Conservation (phyloP, 2,797 vertebrate species). For the Aplochiton taeniatus region DNA sequence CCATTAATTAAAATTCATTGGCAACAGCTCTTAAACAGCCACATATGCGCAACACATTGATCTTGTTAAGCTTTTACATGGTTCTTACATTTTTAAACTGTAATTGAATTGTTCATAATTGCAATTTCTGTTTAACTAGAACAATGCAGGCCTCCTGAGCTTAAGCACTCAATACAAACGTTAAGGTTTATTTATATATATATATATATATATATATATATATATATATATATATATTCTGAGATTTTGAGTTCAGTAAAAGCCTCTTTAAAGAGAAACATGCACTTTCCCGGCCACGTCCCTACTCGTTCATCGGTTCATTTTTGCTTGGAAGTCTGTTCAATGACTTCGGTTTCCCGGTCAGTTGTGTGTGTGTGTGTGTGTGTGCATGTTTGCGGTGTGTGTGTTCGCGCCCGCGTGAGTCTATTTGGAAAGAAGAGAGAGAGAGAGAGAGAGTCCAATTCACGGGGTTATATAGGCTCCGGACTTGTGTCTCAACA, state of each 20-base stretch:
- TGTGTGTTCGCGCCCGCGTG: not conserved
- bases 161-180: too few species aligned
- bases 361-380: not conserved
- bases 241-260: too few species aligned
- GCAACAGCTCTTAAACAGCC: conserved; percentile 50
- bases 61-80: conserved; percentile 54
- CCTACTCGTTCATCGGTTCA: not conserved
- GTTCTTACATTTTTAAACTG: conserved; percentile 35
- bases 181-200: too few species aligned
- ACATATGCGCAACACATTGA: conserved; percentile 68
- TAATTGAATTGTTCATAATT: conserved; percentile 35
- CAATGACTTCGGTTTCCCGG: conserved; percentile 7
- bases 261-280: too few species aligned
- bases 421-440: not conserved
- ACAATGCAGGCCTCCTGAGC: too few species aligned
- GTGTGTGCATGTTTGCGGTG: not conserved
- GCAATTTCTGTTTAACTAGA: too few species aligned
- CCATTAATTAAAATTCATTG: conserved; percentile 80
- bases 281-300: too few species aligned
- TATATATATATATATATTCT: too few species aligned
- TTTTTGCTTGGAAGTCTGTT: not conserved
- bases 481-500: not conserved
- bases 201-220: too few species aligned
- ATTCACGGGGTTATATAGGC: too few species aligned
- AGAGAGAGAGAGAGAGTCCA: too few species aligned